Evolutionary conservation across 1,140 invertebrate genomes (phyloP), one percentile per base, ranked within the genome.

Genomic region (Drosophila murphyi): DNA sequence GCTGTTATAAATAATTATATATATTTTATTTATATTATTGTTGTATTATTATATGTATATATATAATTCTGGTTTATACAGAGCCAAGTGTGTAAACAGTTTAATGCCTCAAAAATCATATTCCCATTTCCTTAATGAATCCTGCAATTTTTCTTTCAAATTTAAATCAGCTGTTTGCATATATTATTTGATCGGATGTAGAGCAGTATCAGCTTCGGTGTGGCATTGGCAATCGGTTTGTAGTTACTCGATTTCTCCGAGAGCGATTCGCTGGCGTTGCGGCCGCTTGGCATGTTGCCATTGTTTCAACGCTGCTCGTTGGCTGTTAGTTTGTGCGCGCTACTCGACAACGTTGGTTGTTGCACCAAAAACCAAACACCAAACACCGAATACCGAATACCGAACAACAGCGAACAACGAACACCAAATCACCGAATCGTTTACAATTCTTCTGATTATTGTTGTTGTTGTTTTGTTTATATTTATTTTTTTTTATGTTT

Each of bases 331-430:
- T 85, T 65, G 71, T 81, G 51, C 82, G 82, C 82, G 79, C 57
- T 54, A 64, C 69, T 88, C 76, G 45, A 79, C 60, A 83, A 77
- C 71, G 80, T 88, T 79, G 82, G 82, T 85, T 86, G 82, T 72
- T 67, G 60, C 61, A 61, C 41, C 55, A 62, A 55, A 51, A 12
- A 47, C 35, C 39, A 72, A 76, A 65, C 45, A 54, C n/a, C 56
- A 20, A 37, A 45, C 29, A 52, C n/a, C n/a, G n/a, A n/a, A n/a
- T n/a, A n/a, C 4, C 48, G 4, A 54, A 65, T 39, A 28, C 4
- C 41, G 5, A 57, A 12, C n/a, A n/a, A 54, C 43, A 39, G 12
- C 20, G 56, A 41, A 41, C 10, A 29, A 31, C 31, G 5, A 35
- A 65, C 12, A 12, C 5, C 52, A 56, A 56, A 45, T 54, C 29